Percentiles rank a stretch among this genome's conserved stretches.
phyloP scores from a whole-genome alignment of 1,140 invertebrate species.

The Kradibia gibbosae region DNA sequence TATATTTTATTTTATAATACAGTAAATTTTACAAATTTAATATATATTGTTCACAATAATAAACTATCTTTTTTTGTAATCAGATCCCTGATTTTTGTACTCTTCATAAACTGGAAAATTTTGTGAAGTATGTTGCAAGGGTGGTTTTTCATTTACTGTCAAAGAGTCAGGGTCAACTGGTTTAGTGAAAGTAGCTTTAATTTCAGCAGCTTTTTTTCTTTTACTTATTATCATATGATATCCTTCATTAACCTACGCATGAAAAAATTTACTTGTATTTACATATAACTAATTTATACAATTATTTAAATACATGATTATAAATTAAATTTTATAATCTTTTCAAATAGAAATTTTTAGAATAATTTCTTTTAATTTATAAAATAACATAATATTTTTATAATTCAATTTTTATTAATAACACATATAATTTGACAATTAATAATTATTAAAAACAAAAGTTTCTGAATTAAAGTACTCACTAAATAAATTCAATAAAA shows the following conservation, averaged over 20 bases:
- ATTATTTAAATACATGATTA: conserved; percentile 14
- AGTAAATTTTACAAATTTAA: too few relatives aligned
- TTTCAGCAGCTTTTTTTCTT: conserved; percentile 81
- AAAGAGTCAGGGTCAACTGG: not conserved
- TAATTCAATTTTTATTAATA: not conserved
- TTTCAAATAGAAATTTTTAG: not conserved
- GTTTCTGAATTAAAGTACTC: too few relatives aligned
- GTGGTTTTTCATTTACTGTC: conserved; percentile 19
- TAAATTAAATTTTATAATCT: not conserved
- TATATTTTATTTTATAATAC: too few relatives aligned
- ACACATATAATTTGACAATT: not conserved
- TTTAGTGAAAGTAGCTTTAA: conserved; percentile 70
- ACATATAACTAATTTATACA: not conserved
- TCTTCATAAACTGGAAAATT: conserved; percentile 65
- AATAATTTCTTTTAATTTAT: not conserved
- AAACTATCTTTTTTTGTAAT: too few relatives aligned
- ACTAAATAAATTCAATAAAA: not conserved
- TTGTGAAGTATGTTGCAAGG: conserved; percentile 17
- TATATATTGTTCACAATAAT: too few relatives aligned
- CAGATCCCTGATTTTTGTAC: conserved; percentile 57
- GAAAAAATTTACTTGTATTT: conserved; percentile 2
- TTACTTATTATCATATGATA: conserved; percentile 80
- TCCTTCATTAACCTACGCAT: conserved; percentile 72
- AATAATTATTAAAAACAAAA: too few relatives aligned
- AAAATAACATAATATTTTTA: not conserved